Conservation (phyloP, 2,888 invertebrate genomes). For the Halictus quadricinctus region DNA sequence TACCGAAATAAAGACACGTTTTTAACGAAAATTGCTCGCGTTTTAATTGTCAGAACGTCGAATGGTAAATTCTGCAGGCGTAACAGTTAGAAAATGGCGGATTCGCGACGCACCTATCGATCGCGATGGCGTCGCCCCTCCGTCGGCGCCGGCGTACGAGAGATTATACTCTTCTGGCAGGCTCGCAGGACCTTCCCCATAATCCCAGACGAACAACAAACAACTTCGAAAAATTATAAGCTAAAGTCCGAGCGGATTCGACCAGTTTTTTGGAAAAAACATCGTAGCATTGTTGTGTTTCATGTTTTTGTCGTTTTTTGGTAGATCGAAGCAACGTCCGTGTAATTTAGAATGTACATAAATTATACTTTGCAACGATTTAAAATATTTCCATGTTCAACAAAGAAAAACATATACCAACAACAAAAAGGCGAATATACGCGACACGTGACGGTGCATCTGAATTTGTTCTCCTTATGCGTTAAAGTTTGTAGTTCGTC, state of each 20-base stretch:
- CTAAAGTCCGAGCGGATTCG: too few species aligned
- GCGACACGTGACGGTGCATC: too few species aligned
- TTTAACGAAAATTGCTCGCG: not conserved
- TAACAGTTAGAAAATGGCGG: slow-evolving; percentile 76
- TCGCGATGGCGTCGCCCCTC: slow-evolving; percentile 78
- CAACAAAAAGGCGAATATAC: too few species aligned
- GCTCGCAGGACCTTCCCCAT: not conserved
- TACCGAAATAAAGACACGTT: not conserved
- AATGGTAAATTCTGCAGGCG: not conserved
- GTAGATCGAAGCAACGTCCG: too few species aligned
- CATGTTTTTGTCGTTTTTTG: too few species aligned
- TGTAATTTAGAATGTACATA: too few species aligned
- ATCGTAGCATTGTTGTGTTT: too few species aligned
- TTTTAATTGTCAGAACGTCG: not conserved
- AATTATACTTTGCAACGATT: too few species aligned
- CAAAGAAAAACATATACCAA: too few species aligned
- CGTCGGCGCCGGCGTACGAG: slow-evolving; percentile 59
- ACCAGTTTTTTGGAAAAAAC: too few species aligned
- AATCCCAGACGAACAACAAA: not conserved
- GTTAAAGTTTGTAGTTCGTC: not conserved
- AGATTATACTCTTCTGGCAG: not conserved
- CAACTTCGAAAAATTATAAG: not conserved
- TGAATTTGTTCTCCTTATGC: too few species aligned
- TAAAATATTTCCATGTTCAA: too few species aligned
- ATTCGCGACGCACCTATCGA: slow-evolving; percentile 73